These are phyloP conservation scores for Piprites chloris DNA, from an alignment of 2,113 vertebrate genomes.

Conservation along the genomic window DNA sequence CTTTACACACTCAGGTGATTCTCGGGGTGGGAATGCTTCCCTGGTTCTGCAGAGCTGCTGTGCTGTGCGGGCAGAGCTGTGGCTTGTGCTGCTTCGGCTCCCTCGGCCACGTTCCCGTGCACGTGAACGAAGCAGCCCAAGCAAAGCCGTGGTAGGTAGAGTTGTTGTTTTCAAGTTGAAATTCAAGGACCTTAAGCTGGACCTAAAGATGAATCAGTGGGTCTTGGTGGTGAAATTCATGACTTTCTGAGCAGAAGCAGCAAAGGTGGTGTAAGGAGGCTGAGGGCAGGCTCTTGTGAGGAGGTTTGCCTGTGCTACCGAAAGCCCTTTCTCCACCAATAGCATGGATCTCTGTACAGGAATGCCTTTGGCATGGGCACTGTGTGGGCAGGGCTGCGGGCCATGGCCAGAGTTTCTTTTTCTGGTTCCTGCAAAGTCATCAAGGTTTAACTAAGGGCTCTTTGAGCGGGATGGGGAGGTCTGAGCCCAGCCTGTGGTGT, in stretches of 20 bases:
- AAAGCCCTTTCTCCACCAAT: neutral
- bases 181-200: neutral
- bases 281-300: neutral
- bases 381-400: neutral
- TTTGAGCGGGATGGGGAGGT: neutral
- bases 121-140: neutral
- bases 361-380: fast-evolving
- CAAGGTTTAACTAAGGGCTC: neutral
- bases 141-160: fast-evolving
- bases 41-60: neutral
- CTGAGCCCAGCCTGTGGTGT: neutral
- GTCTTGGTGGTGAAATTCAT: neutral
- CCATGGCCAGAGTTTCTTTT: neutral
- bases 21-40: neutral
- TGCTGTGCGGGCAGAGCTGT: neutral
- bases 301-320: neutral
- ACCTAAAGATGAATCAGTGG: neutral
- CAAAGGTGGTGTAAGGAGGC: neutral
- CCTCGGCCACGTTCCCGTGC: fast-evolving
- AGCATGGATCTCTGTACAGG: neutral
- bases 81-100: neutral
- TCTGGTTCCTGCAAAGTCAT: neutral
- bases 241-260: neutral
- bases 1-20: neutral
- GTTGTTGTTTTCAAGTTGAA: neutral